phyloP scores from a whole-genome alignment of 2,797 vertebrate genomes.

The Alectoris magna region DNA sequence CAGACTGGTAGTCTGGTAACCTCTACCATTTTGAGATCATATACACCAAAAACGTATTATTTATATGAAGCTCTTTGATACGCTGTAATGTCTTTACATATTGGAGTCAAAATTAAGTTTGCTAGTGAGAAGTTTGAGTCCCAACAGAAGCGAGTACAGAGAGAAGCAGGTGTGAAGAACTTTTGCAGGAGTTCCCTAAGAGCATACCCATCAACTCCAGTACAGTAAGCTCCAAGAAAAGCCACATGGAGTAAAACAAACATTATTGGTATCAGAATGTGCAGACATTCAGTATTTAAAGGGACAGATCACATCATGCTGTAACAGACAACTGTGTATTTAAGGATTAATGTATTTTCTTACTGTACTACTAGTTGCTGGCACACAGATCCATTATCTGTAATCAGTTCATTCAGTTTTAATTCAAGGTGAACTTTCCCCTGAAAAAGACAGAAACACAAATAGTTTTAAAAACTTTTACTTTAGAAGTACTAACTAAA shows the following conservation, averaged over 20 bases:
- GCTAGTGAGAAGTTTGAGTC: neutral
- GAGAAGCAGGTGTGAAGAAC: neutral
- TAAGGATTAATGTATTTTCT: constrained; percentile 76
- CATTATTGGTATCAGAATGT: neutral
- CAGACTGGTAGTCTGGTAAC: neutral
- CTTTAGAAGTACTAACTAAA: constrained; percentile 1
- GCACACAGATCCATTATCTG: constrained; percentile 92
- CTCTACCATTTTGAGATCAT: neutral
- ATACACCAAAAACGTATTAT: neutral
- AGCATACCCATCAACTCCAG: neutral
- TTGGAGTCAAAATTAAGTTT: neutral
- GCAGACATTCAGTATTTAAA: neutral
- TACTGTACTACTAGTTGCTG: constrained; percentile 95
- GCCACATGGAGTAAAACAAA: neutral
- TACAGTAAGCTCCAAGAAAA: neutral
- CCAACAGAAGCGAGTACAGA: neutral
- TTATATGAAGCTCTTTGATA: neutral
- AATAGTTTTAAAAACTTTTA: neutral
- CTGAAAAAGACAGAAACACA: constrained; percentile 76
- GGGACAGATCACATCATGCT: neutral
- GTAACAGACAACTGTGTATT: neutral
- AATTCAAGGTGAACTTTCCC: constrained; percentile 98
- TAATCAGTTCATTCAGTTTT: constrained; percentile 96
- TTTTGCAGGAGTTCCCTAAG: neutral
- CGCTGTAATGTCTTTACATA: neutral